A percentile compares a stretch with the other conserved stretches of the same genome.
Conservation (phyloP, 1,140 invertebrate genomes). For the Neodiprion lecontei region DNA sequence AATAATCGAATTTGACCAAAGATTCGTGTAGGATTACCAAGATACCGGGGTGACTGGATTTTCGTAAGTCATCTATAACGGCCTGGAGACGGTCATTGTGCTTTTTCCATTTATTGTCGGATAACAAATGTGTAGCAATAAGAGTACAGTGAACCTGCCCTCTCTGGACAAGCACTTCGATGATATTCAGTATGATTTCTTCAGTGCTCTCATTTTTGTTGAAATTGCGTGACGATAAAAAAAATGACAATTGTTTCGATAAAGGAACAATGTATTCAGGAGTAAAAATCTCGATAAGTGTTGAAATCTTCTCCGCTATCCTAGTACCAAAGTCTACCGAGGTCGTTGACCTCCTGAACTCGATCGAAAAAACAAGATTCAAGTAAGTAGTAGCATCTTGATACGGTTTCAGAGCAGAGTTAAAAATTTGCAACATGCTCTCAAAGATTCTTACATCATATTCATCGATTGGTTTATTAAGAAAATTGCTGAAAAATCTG, state of each 20-base stretch:
- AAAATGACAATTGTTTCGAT: neutral
- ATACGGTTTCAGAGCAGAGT: slow-evolving; percentile 17
- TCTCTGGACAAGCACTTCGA: slow-evolving; percentile 30
- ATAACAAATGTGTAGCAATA: slow-evolving; percentile 29
- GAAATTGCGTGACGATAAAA: neutral
- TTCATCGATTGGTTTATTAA: neutral
- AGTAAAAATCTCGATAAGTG: slow-evolving; percentile 26
- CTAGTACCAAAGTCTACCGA: slow-evolving; percentile 22
- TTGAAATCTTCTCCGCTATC: slow-evolving; percentile 15
- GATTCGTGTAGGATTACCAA: slow-evolving; percentile 3
- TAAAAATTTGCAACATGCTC: slow-evolving; percentile 21
- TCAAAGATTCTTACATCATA: slow-evolving; percentile 12
- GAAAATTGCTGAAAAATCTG: slow-evolving; percentile 19
- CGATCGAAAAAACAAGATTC: slow-evolving; percentile 3
- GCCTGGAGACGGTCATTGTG: slow-evolving; percentile 9
- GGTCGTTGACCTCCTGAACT: neutral
- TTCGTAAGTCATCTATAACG: slow-evolving; percentile 25
- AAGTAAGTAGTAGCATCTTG: slow-evolving; percentile 29
- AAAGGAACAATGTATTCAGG: slow-evolving; percentile 11
- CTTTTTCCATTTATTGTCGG: neutral
- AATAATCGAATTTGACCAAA: too few relatives aligned
- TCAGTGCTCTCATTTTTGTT: neutral
- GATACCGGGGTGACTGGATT: slow-evolving; percentile 24
- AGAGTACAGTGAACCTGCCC: slow-evolving; percentile 10
- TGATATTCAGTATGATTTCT: neutral